A percentile compares a stretch with the other conserved stretches of the same genome.
These are phyloP conservation scores for Aphelocoma californica DNA, from an alignment of 2,797 vertebrate species.

Conservation along the genomic window DNA sequence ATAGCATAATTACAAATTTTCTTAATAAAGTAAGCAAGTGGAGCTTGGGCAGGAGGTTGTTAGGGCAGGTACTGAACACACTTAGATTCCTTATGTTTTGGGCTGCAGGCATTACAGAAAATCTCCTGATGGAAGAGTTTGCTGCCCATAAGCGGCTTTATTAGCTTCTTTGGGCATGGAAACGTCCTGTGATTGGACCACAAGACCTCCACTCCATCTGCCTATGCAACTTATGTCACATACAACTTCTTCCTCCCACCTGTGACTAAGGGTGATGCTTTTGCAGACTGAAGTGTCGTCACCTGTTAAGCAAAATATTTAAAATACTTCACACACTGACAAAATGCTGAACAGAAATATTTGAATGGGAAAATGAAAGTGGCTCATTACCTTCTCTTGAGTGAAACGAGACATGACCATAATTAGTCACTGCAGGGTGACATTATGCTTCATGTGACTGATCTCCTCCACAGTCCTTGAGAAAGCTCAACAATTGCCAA, in stretches of 20 bases:
- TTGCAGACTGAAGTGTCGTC: background rate
- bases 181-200: background rate
- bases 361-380: background rate
- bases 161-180: background rate
- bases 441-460: background rate
- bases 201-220: background rate
- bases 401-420: background rate
- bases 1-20: background rate
- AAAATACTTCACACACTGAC: background rate
- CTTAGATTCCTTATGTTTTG: background rate
- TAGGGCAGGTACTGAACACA: background rate
- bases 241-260: background rate
- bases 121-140: background rate
- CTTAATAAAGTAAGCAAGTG: background rate
- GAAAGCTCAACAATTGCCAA: background rate
- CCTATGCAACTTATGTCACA: accelerated
- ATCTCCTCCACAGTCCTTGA: background rate
- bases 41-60: background rate
- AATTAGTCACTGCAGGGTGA: background rate
- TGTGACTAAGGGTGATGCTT: background rate
- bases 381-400: background rate
- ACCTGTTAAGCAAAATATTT: background rate
- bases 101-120: background rate
- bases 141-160: background rate
- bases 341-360: background rate